Evolutionary conservation across 2,113 vertebrate genomes (phyloP).

Genomic region (Probosciger aterrimus): DNA sequence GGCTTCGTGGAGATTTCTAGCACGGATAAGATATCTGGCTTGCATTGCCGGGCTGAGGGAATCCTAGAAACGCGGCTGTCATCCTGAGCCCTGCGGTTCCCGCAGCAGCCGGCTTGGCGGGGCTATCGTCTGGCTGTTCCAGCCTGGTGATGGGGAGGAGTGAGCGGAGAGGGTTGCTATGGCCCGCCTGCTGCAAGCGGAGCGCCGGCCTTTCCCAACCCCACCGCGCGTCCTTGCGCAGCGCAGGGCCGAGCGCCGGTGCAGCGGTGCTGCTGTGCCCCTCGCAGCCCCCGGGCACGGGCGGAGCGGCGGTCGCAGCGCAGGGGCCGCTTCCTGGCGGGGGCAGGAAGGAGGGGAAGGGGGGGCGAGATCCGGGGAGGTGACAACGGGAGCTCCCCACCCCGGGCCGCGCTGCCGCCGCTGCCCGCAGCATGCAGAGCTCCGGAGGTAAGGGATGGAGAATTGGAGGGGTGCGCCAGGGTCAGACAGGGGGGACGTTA

Average conservation of each 20-base stretch:
- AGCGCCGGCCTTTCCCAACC: background rate
- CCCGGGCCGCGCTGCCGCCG: background rate
- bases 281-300: background rate
- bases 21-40: background rate
- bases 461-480: background rate
- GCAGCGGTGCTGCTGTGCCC: background rate
- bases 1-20: background rate
- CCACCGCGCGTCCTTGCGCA: background rate
- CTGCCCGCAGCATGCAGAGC: background rate
- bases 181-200: background rate
- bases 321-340: slow-evolving; percentile 3
- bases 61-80: background rate
- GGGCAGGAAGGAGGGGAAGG: background rate
- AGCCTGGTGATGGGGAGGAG: background rate
- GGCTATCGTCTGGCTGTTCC: background rate
- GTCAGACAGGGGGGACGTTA: accelerated
- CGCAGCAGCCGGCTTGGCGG: accelerated
- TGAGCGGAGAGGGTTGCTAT: accelerated
- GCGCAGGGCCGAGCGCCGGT: background rate
- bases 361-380: background rate
- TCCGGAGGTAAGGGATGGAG: background rate
- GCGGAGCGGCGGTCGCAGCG: background rate
- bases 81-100: background rate
- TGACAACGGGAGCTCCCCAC: background rate
- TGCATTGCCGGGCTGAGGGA: background rate